Conservation (phyloP, 2,888 invertebrate species). For the Odontomyia ornata region DNA sequence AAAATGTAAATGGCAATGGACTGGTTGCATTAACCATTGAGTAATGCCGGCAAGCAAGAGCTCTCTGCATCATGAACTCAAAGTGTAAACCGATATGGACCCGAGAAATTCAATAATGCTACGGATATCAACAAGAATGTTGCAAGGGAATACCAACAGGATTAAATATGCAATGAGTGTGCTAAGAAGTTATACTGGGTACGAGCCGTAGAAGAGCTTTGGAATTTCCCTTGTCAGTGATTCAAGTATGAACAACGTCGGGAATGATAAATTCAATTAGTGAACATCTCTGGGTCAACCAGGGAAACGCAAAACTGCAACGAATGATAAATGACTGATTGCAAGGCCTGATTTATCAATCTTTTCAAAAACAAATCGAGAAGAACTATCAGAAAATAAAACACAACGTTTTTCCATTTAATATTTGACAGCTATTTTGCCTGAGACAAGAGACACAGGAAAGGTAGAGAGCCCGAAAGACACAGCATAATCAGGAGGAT, state of each 20-base stretch:
- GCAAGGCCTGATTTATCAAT: constrained; percentile 39
- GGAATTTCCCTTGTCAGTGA: background rate
- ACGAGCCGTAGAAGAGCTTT: background rate
- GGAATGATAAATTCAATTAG: background rate
- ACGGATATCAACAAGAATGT: background rate
- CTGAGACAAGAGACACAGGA: background rate
- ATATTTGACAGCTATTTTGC: constrained; percentile 37
- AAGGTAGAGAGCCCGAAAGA: background rate
- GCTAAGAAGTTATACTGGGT: background rate
- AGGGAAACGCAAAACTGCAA: background rate
- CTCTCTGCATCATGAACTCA: background rate
- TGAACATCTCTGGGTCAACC: background rate
- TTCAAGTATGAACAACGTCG: background rate
- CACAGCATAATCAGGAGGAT: background rate
- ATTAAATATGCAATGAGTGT: background rate
- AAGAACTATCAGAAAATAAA: constrained; percentile 1
- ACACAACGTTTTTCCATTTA: constrained; percentile 8
- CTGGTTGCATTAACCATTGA: background rate
- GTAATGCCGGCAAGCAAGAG: background rate
- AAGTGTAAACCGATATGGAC: constrained; percentile 41
- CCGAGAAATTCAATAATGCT: background rate
- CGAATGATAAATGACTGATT: background rate
- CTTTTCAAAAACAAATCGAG: background rate
- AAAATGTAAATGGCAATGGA: background rate
- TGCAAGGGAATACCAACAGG: background rate